These are phyloP conservation scores for Lasioglossum morio DNA, from an alignment of 2,888 invertebrate species.

Conservation along the genomic window DNA sequence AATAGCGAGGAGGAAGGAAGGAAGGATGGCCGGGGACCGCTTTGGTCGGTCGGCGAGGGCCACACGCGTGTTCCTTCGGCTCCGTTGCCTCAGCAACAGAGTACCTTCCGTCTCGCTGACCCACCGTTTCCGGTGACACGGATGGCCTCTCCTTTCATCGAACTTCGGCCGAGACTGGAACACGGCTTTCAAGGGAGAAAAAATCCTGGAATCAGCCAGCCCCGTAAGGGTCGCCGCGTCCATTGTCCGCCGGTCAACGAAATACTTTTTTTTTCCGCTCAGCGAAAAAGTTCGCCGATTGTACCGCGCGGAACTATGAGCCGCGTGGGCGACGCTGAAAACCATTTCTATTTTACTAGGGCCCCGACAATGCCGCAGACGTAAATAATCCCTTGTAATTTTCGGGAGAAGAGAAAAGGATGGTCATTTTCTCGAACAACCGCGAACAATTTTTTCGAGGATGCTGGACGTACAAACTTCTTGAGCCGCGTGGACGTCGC, in stretches of 20 bases:
- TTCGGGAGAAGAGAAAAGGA: background rate
- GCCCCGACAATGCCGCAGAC: background rate
- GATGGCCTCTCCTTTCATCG: slow-evolving; percentile 73
- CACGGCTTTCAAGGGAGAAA: slow-evolving; percentile 49
- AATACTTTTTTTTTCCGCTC: slow-evolving; percentile 40
- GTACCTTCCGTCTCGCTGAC: slow-evolving; percentile 81
- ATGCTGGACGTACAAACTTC: background rate
- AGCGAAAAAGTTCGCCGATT: slow-evolving; percentile 48
- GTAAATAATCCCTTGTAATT: background rate
- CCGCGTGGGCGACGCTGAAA: background rate
- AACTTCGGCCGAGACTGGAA: slow-evolving; percentile 52
- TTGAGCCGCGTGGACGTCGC: background rate
- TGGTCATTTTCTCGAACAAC: background rate
- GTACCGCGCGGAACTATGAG: slow-evolving; percentile 26
- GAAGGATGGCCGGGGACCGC: slow-evolving; percentile 51
- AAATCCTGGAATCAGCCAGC: slow-evolving; percentile 30
- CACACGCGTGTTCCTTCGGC: slow-evolving; percentile 72
- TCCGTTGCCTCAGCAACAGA: slow-evolving; percentile 81
- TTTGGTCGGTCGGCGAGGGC: slow-evolving; percentile 53
- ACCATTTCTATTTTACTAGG: slow-evolving; percentile 1
- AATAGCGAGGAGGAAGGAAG: slow-evolving; percentile 56
- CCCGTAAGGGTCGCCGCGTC: slow-evolving; percentile 48
- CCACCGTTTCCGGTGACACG: slow-evolving; percentile 79
- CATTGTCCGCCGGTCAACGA: slow-evolving; percentile 63
- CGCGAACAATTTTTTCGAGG: background rate